Conservation (phyloP, 2,113 vertebrate species). For the Pterocles orientalis region DNA sequence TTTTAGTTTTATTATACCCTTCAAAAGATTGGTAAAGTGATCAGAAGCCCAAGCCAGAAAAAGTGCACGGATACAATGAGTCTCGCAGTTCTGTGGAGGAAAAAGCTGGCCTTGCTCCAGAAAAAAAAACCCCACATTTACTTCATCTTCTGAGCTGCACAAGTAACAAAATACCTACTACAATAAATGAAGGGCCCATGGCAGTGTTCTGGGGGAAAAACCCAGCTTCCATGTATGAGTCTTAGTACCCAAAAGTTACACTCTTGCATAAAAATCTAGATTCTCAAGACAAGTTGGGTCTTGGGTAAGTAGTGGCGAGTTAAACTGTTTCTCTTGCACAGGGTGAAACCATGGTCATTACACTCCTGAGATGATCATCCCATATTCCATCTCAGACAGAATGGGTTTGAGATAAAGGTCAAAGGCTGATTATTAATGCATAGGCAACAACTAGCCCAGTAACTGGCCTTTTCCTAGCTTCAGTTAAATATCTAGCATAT, state of each 20-base stretch:
- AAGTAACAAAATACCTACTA: not conserved
- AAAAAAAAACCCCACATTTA: not conserved
- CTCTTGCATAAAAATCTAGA: not conserved
- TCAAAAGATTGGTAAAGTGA: not conserved
- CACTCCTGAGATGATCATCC: not conserved
- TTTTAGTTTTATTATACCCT: not conserved
- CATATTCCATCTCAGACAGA: not conserved
- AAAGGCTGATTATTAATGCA: not conserved
- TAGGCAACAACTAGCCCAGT: not conserved
- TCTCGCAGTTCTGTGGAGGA: not conserved
- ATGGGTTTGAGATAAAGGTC: not conserved
- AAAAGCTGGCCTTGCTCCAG: not conserved
- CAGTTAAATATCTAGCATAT: not conserved
- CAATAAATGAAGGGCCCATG: not conserved
- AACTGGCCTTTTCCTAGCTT: not conserved
- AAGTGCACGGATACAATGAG: not conserved
- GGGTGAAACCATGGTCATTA: not conserved
- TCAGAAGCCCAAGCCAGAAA: not conserved
- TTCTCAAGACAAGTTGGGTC: not conserved
- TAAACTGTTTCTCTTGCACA: not conserved
- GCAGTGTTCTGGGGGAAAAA: rapidly evolving
- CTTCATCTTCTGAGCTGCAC: not conserved
- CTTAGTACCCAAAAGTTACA: not conserved
- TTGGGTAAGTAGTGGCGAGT: not conserved
- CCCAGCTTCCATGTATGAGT: not conserved